These are phyloP conservation scores for Podotricha telesiphe DNA, from an alignment of 2,888 invertebrate species.

Conservation along the genomic window DNA sequence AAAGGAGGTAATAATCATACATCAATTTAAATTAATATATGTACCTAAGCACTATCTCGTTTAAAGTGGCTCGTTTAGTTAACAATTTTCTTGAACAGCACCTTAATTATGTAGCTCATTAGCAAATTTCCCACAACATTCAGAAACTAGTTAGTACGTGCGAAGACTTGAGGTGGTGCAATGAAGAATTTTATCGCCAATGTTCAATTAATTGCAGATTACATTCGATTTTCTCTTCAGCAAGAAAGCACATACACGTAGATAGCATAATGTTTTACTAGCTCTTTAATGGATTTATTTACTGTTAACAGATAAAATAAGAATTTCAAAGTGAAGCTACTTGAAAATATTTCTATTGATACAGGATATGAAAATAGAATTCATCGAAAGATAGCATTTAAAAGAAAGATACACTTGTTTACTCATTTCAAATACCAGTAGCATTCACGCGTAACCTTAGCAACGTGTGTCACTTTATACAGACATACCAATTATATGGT, in stretches of 20 bases:
- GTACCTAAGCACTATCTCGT: constrained; percentile 24
- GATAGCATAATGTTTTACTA: constrained; percentile 27
- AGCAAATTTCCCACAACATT: constrained; percentile 46
- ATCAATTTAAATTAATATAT: constrained; percentile 29
- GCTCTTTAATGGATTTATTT: constrained; percentile 21
- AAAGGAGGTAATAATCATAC: constrained; percentile 8
- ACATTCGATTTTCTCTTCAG: constrained; percentile 36
- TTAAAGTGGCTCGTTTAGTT: constrained; percentile 36
- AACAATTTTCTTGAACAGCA: constrained; percentile 42
- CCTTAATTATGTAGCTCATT: constrained; percentile 47
- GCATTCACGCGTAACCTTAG: too few species aligned
- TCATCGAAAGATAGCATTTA: background rate
- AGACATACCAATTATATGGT: too few species aligned
- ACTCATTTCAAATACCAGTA: too few species aligned
- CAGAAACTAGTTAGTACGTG: constrained; percentile 44
- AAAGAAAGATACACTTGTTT: background rate
- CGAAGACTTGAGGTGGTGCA: constrained; percentile 40
- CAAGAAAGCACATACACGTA: constrained; percentile 18
- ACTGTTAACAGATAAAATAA: constrained; percentile 18
- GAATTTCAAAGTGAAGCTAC: background rate
- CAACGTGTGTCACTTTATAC: too few species aligned
- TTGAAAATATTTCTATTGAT: background rate
- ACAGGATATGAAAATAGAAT: background rate
- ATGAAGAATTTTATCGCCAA: constrained; percentile 44
- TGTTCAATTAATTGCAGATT: constrained; percentile 45